phyloP scores from a whole-genome alignment of 2,888 invertebrate genomes.

The Lasioglossum malachurum region DNA sequence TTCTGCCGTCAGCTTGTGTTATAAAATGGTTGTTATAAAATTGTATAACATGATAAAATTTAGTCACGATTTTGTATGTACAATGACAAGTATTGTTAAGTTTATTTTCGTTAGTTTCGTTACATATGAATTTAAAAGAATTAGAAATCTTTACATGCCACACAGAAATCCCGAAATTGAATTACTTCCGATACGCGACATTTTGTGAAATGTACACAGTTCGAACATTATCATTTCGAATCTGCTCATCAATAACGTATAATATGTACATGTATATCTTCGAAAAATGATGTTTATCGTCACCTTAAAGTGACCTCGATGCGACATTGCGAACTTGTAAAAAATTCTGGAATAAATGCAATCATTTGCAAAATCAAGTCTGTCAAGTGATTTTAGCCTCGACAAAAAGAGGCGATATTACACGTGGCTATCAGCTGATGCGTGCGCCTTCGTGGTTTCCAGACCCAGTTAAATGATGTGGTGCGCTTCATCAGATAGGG shows the following conservation, averaged over 20 bases:
- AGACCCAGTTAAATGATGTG: constrained; percentile 24
- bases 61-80: too few species aligned
- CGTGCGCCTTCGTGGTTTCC: constrained; percentile 59
- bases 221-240: background rate
- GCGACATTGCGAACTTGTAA: background rate
- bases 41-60: background rate
- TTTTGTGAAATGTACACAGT: background rate
- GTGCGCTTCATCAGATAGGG: constrained; percentile 50
- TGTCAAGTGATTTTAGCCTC: constrained; percentile 25
- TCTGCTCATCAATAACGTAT: background rate
- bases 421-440: constrained; percentile 79
- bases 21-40: background rate
- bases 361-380: constrained; percentile 7
- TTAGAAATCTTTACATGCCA: background rate
- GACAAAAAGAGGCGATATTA: constrained; percentile 55
- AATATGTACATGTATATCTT: background rate
- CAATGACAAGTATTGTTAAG: background rate
- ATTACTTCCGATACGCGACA: background rate
- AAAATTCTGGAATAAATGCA: constrained; percentile 15
- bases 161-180: background rate
- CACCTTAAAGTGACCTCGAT: background rate
- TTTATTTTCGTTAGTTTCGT: background rate
- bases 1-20: too few species aligned
- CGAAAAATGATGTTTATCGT: background rate
- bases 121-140: background rate